Percentiles rank a stretch among this genome's conserved stretches.
phyloP scores from a whole-genome alignment of 2,888 invertebrate genomes.

The Teleiodes luculella region DNA sequence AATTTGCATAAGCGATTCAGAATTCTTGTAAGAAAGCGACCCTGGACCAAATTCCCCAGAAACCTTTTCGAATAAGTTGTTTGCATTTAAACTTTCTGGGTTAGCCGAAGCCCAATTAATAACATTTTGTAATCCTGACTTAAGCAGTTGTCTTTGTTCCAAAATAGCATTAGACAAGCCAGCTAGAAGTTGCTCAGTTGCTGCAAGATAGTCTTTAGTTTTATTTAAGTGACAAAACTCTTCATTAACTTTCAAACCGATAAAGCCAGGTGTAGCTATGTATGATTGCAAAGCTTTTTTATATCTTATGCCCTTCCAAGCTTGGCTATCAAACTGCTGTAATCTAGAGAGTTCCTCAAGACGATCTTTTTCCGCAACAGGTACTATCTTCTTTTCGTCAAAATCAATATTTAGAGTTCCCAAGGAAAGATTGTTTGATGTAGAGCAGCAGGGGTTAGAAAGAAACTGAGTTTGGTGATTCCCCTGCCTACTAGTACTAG shows the following conservation, averaged over 20 bases:
- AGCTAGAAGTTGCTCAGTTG: slow-evolving; percentile 14
- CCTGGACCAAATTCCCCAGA: slow-evolving; percentile 9
- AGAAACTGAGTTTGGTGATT: not conserved
- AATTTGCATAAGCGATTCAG: slow-evolving; percentile 17
- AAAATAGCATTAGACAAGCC: slow-evolving; percentile 15
- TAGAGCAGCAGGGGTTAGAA: not conserved
- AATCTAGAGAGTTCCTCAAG: slow-evolving; percentile 1
- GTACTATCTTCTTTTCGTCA: slow-evolving; percentile 5
- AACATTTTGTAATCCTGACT: not conserved
- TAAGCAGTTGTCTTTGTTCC: not conserved
- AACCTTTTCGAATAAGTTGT: slow-evolving; percentile 14
- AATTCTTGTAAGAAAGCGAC: slow-evolving; percentile 8
- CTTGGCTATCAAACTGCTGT: slow-evolving; percentile 10
- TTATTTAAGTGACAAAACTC: slow-evolving; percentile 24
- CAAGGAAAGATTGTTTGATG: not conserved
- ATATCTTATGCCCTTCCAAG: slow-evolving; percentile 22
- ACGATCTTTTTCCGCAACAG: not conserved
- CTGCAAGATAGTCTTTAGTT: slow-evolving; percentile 21
- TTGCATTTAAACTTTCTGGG: slow-evolving; percentile 2
- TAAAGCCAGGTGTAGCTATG: slow-evolving; percentile 22
- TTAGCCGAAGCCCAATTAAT: not conserved
- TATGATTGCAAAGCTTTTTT: slow-evolving; percentile 19
- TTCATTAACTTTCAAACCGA: slow-evolving; percentile 22
- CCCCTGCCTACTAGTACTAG: not conserved
- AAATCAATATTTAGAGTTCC: slow-evolving; percentile 1